Evolutionary conservation across 2,113 vertebrate genomes (phyloP).

Genomic region (Ceratotherium simum): DNA sequence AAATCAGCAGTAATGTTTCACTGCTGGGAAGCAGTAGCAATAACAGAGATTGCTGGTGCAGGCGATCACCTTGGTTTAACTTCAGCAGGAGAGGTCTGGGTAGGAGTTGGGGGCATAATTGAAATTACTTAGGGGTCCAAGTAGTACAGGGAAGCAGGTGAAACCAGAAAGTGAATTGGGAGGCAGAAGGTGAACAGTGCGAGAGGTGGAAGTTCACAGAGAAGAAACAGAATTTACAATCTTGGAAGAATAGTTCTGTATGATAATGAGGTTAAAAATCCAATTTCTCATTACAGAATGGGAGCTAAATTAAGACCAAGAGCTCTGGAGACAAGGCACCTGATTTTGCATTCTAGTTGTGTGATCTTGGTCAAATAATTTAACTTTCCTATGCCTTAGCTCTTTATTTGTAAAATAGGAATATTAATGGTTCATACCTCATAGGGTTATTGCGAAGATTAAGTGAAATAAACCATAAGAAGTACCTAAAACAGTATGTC

Average conservation of each 20-base stretch:
- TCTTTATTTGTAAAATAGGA: constrained; percentile 46
- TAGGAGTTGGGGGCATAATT: neutral
- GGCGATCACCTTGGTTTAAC: neutral
- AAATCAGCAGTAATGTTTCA: neutral
- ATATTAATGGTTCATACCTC: constrained; percentile 7
- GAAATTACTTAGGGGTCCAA: neutral
- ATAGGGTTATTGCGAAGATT: constrained; percentile 3
- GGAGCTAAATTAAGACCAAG: constrained; percentile 53
- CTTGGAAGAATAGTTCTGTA: constrained; percentile 3
- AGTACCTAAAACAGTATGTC: constrained; percentile 2
- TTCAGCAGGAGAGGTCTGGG: neutral
- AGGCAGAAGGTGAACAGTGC: neutral
- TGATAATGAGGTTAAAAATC: constrained; percentile 60
- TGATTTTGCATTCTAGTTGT: constrained; percentile 32
- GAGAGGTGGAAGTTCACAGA: neutral
- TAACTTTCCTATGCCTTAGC: neutral
- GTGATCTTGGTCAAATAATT: constrained; percentile 37
- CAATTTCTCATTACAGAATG: constrained; percentile 43
- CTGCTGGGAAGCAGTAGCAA: neutral
- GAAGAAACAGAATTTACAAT: constrained; percentile 13
- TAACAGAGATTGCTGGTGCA: neutral
- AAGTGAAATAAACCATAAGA: constrained; percentile 43
- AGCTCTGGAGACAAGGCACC: constrained; percentile 6
- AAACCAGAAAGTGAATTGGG: constrained; percentile 34
- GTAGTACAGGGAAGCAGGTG: neutral